Percentiles rank a stretch among this genome's conserved stretches.
Conservation (phyloP, 2,888 invertebrate genomes). For the Cybosia mesomella region DNA sequence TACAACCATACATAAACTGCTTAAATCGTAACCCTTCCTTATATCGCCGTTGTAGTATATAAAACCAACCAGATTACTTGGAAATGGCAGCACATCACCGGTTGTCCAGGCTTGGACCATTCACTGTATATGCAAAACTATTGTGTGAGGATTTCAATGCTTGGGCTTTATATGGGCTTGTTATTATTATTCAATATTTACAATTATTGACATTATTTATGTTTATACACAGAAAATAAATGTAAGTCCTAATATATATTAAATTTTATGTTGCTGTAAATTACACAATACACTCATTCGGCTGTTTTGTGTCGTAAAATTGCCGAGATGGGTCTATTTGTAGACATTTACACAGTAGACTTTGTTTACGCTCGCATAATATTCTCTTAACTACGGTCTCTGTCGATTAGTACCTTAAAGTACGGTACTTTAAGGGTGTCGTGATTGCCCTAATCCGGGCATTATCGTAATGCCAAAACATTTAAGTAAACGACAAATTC, state of each 20-base stretch:
- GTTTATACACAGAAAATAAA: not conserved
- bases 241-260: not conserved
- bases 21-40: not conserved
- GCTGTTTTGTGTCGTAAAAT: not conserved
- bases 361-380: constrained; percentile 22
- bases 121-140: not conserved
- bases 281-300: not conserved
- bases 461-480: constrained; percentile 44
- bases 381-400: constrained; percentile 29
- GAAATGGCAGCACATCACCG: not conserved
- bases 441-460: constrained; percentile 41
- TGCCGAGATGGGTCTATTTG: constrained; percentile 20
- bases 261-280: not conserved
- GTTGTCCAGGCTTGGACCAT: not conserved
- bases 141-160: not conserved
- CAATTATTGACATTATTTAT: not conserved
- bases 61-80: not conserved
- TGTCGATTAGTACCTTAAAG: constrained; percentile 20
- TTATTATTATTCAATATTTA: not conserved
- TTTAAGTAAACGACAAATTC: constrained; percentile 28
- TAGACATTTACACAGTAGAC: constrained; percentile 4
- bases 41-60: not conserved
- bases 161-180: not conserved
- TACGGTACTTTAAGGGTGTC: constrained; percentile 35
- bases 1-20: not conserved